Conservation (phyloP, 2,113 vertebrate genomes). For the Tetrao urogallus region DNA sequence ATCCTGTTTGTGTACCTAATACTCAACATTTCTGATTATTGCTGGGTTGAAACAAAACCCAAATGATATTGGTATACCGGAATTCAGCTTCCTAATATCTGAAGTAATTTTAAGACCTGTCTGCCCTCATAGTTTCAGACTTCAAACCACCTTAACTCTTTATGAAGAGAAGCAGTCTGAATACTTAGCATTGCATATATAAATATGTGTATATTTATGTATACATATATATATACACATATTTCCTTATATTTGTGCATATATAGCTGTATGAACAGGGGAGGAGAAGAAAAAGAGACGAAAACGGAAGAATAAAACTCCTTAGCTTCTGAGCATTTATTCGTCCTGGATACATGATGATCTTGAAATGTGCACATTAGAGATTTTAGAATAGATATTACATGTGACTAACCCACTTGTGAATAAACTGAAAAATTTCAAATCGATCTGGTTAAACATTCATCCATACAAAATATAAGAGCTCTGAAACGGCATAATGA, state of each 20-base stretch:
- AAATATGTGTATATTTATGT: background rate
- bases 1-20: background rate
- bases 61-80: background rate
- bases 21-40: background rate
- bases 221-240: no score
- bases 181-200: accelerated
- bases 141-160: background rate
- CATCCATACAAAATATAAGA: background rate
- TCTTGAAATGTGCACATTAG: background rate
- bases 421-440: background rate
- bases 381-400: background rate
- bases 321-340: background rate
- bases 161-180: background rate
- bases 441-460: background rate
- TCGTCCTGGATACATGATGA: background rate
- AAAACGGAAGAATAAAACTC: background rate
- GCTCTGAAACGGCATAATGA: background rate
- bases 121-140: background rate
- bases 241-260: background rate
- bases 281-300: background rate
- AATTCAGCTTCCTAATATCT: background rate
- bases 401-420: accelerated
- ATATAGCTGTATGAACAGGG: background rate
- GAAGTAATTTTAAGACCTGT: background rate
- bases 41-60: background rate